These are phyloP conservation scores for Pogonomyrmex barbatus DNA, from an alignment of 1,140 invertebrate genomes.

Conservation along the genomic window DNA sequence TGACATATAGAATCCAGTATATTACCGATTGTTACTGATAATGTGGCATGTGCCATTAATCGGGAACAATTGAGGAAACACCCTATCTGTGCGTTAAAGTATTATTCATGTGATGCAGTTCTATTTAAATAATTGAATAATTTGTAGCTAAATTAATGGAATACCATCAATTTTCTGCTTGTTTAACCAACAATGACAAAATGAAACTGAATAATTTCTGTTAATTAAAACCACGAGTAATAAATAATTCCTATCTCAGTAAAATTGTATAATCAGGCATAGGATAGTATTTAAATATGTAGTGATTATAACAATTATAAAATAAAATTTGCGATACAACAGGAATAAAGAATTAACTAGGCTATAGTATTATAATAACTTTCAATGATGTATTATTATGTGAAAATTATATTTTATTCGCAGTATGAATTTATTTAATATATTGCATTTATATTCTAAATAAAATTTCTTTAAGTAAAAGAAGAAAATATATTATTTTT, in stretches of 20 bases:
- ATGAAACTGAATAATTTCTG: slow-evolving; percentile 53
- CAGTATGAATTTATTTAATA: neutral
- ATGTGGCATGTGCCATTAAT: slow-evolving; percentile 10
- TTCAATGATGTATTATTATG: neutral
- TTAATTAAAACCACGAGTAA: slow-evolving; percentile 25
- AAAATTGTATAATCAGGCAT: slow-evolving; percentile 32
- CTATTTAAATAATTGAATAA: slow-evolving; percentile 57
- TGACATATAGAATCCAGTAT: neutral
- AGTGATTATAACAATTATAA: neutral
- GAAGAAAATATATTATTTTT: neutral
- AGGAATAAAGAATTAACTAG: neutral
- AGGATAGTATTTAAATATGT: slow-evolving; percentile 9
- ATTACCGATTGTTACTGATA: slow-evolving; percentile 8
- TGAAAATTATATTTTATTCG: slow-evolving; percentile 4
- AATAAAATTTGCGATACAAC: neutral
- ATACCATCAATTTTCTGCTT: slow-evolving; percentile 48
- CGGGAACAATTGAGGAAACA: slow-evolving; percentile 15
- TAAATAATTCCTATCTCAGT: slow-evolving; percentile 37
- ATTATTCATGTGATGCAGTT: slow-evolving; percentile 15
- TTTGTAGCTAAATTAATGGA: slow-evolving; percentile 44
- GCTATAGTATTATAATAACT: neutral
- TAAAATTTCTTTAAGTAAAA: neutral
- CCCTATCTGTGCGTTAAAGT: neutral
- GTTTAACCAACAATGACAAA: slow-evolving; percentile 52
- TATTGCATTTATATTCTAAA: neutral